A percentile compares a stretch with the other conserved stretches of the same genome.
phyloP scores from a whole-genome alignment of 2,113 vertebrate genomes.

The Boulengeromyrus knoepffleri region DNA sequence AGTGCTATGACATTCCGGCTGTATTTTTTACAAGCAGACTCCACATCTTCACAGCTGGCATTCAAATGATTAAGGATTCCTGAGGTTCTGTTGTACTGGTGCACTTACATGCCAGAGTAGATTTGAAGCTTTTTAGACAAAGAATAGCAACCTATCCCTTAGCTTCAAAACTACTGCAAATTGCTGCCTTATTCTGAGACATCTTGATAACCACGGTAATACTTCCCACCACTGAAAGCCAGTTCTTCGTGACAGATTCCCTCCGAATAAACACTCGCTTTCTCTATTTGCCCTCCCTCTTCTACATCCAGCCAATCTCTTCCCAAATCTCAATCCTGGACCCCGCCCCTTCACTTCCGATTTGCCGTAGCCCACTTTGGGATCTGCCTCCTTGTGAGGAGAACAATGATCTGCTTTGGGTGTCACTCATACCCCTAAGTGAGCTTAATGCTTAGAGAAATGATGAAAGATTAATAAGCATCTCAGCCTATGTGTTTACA shows the following conservation, averaged over 20 bases:
- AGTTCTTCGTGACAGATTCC: background rate
- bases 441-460: background rate
- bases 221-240: background rate
- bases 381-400: background rate
- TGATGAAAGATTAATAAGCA: background rate
- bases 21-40: background rate
- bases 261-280: background rate
- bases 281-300: background rate
- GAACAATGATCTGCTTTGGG: background rate
- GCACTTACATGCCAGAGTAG: background rate
- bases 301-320: background rate
- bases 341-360: background rate
- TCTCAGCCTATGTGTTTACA: background rate
- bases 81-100: background rate
- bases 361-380: background rate
- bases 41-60: background rate
- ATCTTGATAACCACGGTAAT: background rate
- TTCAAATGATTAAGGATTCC: background rate
- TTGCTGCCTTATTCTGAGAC: background rate
- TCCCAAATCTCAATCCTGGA: no score
- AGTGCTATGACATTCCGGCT: background rate
- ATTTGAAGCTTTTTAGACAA: background rate
- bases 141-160: background rate
- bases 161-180: background rate
- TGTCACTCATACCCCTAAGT: background rate